phyloP scores from a whole-genome alignment of 2,888 invertebrate species.

The Candidula unifasciata region DNA sequence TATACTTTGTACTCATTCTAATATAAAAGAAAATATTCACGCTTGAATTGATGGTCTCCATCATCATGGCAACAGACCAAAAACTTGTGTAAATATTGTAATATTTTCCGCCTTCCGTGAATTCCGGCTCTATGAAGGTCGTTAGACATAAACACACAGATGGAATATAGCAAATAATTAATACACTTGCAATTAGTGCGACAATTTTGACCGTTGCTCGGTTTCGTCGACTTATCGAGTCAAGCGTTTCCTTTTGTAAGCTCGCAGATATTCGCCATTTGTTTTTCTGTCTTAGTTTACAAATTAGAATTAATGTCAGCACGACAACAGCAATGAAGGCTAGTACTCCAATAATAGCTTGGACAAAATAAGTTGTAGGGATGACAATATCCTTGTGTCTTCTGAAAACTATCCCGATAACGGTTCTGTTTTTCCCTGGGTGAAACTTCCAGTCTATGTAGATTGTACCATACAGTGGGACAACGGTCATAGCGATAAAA shows the following conservation, averaged over 20 bases:
- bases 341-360: conserved; percentile 6
- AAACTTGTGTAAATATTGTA: conserved; percentile 27
- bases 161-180: conserved; percentile 35
- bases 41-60: conserved; percentile 30
- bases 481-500: background rate
- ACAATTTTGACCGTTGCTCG: conserved; percentile 1
- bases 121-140: background rate
- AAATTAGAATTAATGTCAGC: conserved; percentile 11
- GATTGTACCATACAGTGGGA: conserved; percentile 15
- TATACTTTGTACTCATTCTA: conserved; percentile 38
- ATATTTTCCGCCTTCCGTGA: conserved; percentile 14
- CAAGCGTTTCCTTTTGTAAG: background rate
- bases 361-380: conserved; percentile 36
- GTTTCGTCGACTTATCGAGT: background rate
- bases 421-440: conserved; percentile 40
- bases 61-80: conserved; percentile 24
- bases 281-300: conserved; percentile 30
- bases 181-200: background rate
- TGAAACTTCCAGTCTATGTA: conserved; percentile 44
- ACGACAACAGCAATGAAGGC: conserved; percentile 20
- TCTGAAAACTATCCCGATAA: conserved; percentile 33
- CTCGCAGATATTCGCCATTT: conserved; percentile 32
- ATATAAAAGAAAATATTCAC: conserved; percentile 17
- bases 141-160: conserved; percentile 14
- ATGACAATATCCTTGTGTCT: conserved; percentile 31